Conservation (phyloP, 2,113 vertebrate genomes). For the Onychostruthus taczanowskii region DNA sequence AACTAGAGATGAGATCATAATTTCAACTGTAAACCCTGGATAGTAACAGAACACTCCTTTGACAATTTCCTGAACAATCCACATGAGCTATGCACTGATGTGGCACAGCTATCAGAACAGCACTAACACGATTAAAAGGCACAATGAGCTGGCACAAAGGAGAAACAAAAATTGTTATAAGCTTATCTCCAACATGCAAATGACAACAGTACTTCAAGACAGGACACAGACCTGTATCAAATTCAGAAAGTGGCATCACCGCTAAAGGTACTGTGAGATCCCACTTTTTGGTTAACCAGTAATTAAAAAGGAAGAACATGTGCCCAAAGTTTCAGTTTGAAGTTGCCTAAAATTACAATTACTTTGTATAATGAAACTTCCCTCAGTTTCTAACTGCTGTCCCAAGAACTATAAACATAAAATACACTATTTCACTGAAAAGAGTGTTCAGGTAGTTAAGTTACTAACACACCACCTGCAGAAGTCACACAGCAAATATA, state of each 20-base stretch:
- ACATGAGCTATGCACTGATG: background rate
- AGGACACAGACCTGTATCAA: background rate
- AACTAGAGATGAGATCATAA: background rate
- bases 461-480: background rate
- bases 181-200: background rate
- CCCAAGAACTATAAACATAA: background rate
- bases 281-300: background rate
- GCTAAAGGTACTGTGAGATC: background rate
- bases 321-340: background rate
- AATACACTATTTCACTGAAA: background rate
- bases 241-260: background rate
- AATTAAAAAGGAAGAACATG: background rate
- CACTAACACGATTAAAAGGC: background rate
- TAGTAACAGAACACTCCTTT: background rate
- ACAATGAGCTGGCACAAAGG: background rate
- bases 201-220: background rate
- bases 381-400: background rate
- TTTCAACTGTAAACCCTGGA: background rate
- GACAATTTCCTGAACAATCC: background rate
- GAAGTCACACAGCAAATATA: constrained; percentile 10
- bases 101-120: background rate
- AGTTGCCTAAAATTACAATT: background rate
- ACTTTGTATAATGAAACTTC: background rate
- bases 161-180: background rate
- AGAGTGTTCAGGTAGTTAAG: background rate